Evolutionary conservation across 2,113 vertebrate species (phyloP), one percentile per base, ranked within the genome.

Genomic region (Porphyrio hochstetteri): DNA sequence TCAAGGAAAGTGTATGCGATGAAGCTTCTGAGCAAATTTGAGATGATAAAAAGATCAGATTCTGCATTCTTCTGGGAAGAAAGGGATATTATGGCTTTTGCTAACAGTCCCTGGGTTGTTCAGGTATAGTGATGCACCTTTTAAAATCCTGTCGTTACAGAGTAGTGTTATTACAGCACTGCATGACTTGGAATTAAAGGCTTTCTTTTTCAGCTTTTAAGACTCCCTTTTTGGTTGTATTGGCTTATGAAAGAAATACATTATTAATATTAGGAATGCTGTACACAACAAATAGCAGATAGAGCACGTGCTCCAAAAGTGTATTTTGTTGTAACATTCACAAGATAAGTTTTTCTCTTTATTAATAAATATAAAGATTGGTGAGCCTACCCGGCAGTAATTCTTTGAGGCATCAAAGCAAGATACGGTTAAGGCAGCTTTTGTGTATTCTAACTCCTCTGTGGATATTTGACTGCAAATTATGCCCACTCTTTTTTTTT

Each of bases 41-140:
- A 99, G 97, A 99, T 99, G 99, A 99, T 99, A 96, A 99, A 99
- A 98, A 98, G 99, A 97, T 99, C 99, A 1, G 99, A 99, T 97
- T 99, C 99, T 65, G 99, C 99, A 79, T 99, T 99, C 98, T 99
- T 99, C 96, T 99, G 99, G 99, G 99, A 99, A 98, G 99, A 99
- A 98, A 99, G 99, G 75, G 99, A 99, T 97, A 99, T 99, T 95
- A 99, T 99, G 99, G 99, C 99, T 70, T 99, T 99, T 98, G 99
- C 99, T 86, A 98, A 99, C 87, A 99, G 99, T 90, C 98, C 98
- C 61, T 99, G 99, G 99, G 99, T 99, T n/a, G 99, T 99, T 93
- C 99, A 99, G 99, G 99, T 99, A 98, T 64, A 82, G 48, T 79
- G 76, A 86, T 91, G 55, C 0, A 72, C 7, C 42, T 95, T 29